Evolutionary conservation across 1,140 invertebrate species (phyloP), one percentile per base, ranked within the genome.

Genomic region (Monochamus saltuarius): DNA sequence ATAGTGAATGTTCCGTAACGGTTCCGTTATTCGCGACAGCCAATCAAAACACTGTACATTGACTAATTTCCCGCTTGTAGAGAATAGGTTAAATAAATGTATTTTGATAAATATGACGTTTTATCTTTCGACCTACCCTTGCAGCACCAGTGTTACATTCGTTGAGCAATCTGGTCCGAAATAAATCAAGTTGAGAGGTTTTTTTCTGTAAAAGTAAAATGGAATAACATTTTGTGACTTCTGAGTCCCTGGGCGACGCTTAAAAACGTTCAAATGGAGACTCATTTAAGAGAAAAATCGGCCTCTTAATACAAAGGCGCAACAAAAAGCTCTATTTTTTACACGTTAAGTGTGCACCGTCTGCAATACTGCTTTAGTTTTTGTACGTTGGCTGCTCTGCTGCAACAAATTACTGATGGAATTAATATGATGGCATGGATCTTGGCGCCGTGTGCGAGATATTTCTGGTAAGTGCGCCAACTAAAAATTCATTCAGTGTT

Each of bases 221-320:
- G 36, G 45, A 52, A 59, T 50, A 43, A 42, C 46, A 47, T 58
- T 58, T 45, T 45, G 42, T 46, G 56, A 57, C 45, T 50, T 51
- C 39, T 50, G 45, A 50, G 51, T 50, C 39, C 37, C 51, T 50
- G 29, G 51, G 47, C 47, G 52, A 59, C 52, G 51, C 47, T 59
- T 59, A 59, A 59, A 59, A 47, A 51, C 47, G 17, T 52, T 49
- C 42, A 61, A 61, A 61, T 61, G 59, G 59, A 37, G 45, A 42
- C 52, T 55, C 59, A 61, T 61, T 61, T 61, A 61, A 55, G 51
- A 61, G 59, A 61, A 61, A 61, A 61, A 61, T 61, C 59, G 59
- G 55, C 59, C 55, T 61, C 45, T 35, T 52, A 16, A 35, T 40
- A 35, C 55, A 61, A 61, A 60, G 55, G 40, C 50, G 42, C 40